These are phyloP conservation scores for Papilio demoleus DNA, from an alignment of 2,888 invertebrate genomes.

Conservation along the genomic window DNA sequence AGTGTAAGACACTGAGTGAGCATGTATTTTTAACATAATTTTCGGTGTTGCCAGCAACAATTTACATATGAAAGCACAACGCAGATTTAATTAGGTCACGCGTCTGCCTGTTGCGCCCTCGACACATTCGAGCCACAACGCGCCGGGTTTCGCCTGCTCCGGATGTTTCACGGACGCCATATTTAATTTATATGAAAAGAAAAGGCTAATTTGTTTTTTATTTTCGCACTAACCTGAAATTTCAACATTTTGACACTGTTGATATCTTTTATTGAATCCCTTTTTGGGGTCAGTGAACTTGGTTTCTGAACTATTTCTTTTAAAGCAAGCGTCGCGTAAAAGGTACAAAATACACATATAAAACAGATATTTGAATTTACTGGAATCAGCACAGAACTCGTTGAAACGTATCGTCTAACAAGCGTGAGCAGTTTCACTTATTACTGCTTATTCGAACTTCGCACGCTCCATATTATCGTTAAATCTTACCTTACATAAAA, in stretches of 20 bases:
- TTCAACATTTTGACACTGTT: neutral
- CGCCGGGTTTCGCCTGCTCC: neutral
- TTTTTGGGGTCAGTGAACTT: neutral
- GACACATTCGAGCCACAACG: neutral
- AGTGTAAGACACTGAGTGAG: neutral
- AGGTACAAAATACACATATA: neutral
- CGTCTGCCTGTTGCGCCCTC: conserved; percentile 22
- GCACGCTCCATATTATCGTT: neutral
- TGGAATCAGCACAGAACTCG: neutral
- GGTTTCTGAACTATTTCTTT: neutral
- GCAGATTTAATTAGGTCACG: conserved; percentile 33
- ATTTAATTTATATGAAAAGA: neutral
- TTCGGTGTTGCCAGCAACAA: conserved; percentile 8
- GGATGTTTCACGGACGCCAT: conserved; percentile 7
- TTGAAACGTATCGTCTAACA: conserved; percentile 4
- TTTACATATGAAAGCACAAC: conserved; percentile 9
- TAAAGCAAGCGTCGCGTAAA: neutral
- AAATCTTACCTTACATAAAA: conserved; percentile 8
- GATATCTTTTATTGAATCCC: neutral
- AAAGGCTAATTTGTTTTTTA: neutral
- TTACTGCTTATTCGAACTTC: neutral
- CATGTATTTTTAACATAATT: conserved; percentile 2
- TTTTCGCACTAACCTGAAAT: neutral
- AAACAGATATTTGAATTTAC: neutral
- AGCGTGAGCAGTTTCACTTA: conserved; percentile 9